Percentiles rank a stretch among this genome's conserved stretches.
phyloP scores from a whole-genome alignment of 2,797 vertebrate genomes.

The Danio albolineatus region DNA sequence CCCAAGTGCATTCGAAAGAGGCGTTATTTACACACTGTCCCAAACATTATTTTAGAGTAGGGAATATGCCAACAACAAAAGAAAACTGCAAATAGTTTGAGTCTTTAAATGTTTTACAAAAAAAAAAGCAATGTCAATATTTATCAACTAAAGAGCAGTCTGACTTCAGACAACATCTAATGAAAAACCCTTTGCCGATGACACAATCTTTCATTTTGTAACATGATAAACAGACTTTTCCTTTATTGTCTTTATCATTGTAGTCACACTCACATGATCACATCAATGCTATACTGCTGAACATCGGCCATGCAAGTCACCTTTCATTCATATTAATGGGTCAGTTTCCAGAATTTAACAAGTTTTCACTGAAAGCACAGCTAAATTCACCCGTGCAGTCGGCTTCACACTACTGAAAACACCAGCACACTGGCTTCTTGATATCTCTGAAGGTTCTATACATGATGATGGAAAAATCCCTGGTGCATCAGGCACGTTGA shows the following conservation, averaged over 20 bases:
- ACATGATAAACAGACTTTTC: slow-evolving; percentile 43
- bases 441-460: slow-evolving; percentile 57
- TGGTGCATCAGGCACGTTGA: slow-evolving; percentile 36
- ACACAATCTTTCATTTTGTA: background rate
- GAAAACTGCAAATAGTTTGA: background rate
- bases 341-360: slow-evolving; percentile 25
- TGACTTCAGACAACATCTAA: background rate
- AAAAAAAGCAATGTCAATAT: background rate
- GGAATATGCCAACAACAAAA: background rate
- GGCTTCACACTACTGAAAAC: slow-evolving; percentile 69
- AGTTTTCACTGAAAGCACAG: slow-evolving; percentile 30
- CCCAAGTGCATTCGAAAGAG: background rate
- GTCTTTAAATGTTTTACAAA: background rate
- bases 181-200: background rate
- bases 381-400: slow-evolving; percentile 63
- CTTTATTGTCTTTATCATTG: slow-evolving; percentile 50
- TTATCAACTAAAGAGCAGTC: background rate
- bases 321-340: slow-evolving; percentile 41
- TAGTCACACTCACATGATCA: slow-evolving; percentile 37
- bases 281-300: slow-evolving; percentile 42
- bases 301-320: slow-evolving; percentile 44
- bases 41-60: background rate
- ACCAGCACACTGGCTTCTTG: slow-evolving; percentile 60
- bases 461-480: slow-evolving; percentile 38
- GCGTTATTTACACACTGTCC: background rate